phyloP scores from a whole-genome alignment of 2,113 vertebrate genomes.

The Coracopsis vasa region DNA sequence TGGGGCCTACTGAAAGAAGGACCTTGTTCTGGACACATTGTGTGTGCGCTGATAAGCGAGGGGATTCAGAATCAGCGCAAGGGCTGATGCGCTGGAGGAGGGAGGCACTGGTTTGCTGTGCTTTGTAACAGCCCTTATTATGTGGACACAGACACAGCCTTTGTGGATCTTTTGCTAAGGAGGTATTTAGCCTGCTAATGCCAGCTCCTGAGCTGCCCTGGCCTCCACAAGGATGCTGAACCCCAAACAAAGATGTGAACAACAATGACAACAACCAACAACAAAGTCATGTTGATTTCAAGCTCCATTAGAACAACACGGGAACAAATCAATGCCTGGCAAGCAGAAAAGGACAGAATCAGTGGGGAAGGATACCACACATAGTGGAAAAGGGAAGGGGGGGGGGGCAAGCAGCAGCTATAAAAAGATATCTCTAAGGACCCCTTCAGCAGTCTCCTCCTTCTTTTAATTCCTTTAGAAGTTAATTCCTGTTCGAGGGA shows the following conservation, averaged over 20 bases:
- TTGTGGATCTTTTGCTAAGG: not conserved
- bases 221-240: slow-evolving; percentile 21
- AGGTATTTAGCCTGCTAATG: not conserved
- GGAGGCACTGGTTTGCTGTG: not conserved
- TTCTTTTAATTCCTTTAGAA: slow-evolving; percentile 53
- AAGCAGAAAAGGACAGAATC: slow-evolving; percentile 56
- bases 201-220: not conserved
- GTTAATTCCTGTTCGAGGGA: slow-evolving; percentile 50
- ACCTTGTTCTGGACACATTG: not conserved
- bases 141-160: not conserved
- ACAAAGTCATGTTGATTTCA: slow-evolving; percentile 69
- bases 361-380: slow-evolving; percentile 45
- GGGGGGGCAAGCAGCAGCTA: slow-evolving; percentile 10
- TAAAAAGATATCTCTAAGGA: slow-evolving; percentile 60
- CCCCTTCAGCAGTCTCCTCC: slow-evolving; percentile 43
- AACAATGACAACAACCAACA: slow-evolving; percentile 34
- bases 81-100: not conserved
- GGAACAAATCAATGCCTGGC: slow-evolving; percentile 71
- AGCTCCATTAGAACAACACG: slow-evolving; percentile 61
- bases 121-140: not conserved
- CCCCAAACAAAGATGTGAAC: slow-evolving; percentile 57
- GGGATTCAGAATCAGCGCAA: not conserved
- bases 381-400: not conserved
- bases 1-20: not conserved
- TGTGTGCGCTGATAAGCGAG: not conserved